phyloP scores from a whole-genome alignment of 2,888 invertebrate species.

The Hetaerina titia region DNA sequence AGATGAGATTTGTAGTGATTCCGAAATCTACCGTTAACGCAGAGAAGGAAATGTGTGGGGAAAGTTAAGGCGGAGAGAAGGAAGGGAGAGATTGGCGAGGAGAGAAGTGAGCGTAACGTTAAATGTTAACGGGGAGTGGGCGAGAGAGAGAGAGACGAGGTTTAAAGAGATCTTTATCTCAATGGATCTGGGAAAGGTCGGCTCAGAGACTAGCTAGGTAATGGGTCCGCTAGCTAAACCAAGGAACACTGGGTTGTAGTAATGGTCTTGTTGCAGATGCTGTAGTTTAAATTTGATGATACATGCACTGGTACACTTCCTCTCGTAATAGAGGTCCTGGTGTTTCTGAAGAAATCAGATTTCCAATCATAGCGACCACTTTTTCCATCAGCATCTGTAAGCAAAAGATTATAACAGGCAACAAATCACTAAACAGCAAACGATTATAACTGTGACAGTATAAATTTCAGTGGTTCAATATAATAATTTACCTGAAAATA shows the following conservation, averaged over 20 bases:
- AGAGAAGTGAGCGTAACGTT: too few species aligned
- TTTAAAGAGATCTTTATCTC: not conserved
- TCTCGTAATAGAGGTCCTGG: not conserved
- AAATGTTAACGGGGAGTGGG: not conserved
- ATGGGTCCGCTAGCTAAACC: not conserved
- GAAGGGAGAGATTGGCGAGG: not conserved
- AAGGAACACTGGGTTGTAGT: not conserved
- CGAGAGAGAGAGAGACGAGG: not conserved
- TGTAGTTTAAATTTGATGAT: not conserved
- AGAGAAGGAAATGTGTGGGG: not conserved
- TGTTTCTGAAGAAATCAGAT: too few species aligned
- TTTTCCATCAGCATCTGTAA: too few species aligned
- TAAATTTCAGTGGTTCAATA: too few species aligned
- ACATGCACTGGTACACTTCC: not conserved
- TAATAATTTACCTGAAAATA: too few species aligned
- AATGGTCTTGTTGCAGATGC: not conserved
- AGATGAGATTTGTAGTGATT: not conserved
- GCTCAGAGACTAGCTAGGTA: not conserved
- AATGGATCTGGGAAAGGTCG: not conserved
- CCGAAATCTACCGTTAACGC: not conserved
- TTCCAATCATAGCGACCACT: too few species aligned
- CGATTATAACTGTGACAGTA: too few species aligned
- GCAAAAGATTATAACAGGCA: too few species aligned
- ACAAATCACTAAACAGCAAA: too few species aligned
- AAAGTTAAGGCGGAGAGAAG: too few species aligned